Conservation (phyloP, 2,888 invertebrate genomes). For the Pharmacophagus antenor region DNA sequence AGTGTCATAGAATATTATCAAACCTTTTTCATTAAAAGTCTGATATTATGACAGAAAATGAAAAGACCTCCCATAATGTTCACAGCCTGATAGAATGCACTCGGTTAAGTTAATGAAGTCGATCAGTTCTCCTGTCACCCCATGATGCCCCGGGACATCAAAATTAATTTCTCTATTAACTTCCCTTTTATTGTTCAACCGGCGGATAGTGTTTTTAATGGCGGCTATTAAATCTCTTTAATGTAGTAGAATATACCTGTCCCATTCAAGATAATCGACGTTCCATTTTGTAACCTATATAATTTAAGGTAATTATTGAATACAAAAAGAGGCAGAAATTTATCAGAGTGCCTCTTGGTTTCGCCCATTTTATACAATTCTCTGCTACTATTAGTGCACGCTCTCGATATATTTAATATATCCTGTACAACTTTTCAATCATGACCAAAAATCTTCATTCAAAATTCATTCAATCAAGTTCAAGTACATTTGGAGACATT, state of each 20-base stretch:
- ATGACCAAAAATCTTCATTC: too few species aligned
- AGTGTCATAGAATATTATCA: too few species aligned
- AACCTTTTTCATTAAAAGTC: conserved; percentile 29
- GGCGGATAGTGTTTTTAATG: conserved; percentile 15
- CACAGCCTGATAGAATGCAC: conserved; percentile 34
- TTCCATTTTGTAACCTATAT: conserved; percentile 9
- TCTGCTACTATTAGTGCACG: too few species aligned
- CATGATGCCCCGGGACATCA: conserved; percentile 43
- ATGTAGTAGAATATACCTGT: conserved; percentile 18
- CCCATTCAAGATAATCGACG: conserved; percentile 11
- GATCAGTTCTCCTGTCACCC: conserved; percentile 44
- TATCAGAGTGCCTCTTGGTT: too few species aligned
- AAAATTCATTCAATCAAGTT: too few species aligned
- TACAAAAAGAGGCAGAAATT: conserved; percentile 14
- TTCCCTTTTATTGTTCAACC: conserved; percentile 22
- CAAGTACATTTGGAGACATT: too few species aligned
- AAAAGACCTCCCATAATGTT: conserved; percentile 39
- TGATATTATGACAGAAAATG: conserved; percentile 39
- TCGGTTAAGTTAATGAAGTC: conserved; percentile 41
- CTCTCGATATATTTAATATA: too few species aligned
- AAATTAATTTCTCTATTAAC: conserved; percentile 41
- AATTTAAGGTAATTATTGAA: conserved; percentile 11
- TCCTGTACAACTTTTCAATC: too few species aligned
- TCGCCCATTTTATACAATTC: too few species aligned
- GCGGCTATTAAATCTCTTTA: conserved; percentile 15